A percentile compares a stretch with the other conserved stretches of the same genome.
phyloP scores from a whole-genome alignment of 2,113 vertebrate genomes.

The Notarius quadriscutis region DNA sequence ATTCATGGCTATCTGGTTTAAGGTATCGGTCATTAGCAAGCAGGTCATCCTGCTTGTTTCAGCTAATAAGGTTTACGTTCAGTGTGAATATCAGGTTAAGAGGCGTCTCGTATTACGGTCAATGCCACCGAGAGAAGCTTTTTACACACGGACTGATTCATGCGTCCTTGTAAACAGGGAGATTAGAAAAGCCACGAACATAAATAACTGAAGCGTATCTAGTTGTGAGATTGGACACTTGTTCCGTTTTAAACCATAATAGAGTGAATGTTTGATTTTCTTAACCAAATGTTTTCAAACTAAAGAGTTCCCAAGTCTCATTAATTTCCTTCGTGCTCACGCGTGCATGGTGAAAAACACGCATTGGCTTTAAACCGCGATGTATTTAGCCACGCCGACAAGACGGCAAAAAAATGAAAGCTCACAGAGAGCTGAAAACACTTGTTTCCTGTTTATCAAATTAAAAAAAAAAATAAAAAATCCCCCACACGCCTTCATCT shows the following conservation, averaged over 20 bases:
- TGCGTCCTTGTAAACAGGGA: background rate
- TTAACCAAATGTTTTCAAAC: no score
- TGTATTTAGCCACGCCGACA: background rate
- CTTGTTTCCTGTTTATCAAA: no score
- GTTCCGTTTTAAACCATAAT: background rate
- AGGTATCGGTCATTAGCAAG: background rate
- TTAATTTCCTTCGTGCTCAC: no score
- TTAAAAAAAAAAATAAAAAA: no score
- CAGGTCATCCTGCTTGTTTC: background rate
- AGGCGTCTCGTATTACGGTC: background rate
- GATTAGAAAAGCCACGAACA: background rate
- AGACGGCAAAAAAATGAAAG: background rate
- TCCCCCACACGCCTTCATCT: no score
- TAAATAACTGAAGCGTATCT: background rate
- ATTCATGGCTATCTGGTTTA: no score
- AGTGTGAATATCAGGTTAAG: constrained; percentile 1
- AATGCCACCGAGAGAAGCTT: background rate
- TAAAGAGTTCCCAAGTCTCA: no score
- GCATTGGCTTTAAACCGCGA: no score
- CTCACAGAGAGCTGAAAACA: background rate
- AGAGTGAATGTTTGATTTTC: background rate
- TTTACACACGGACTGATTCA: background rate
- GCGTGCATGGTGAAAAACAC: no score
- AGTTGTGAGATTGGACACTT: background rate
- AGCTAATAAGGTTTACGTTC: background rate